These are phyloP conservation scores for Lemur catta DNA, from an alignment of 2,797 vertebrate genomes.

Conservation along the genomic window DNA sequence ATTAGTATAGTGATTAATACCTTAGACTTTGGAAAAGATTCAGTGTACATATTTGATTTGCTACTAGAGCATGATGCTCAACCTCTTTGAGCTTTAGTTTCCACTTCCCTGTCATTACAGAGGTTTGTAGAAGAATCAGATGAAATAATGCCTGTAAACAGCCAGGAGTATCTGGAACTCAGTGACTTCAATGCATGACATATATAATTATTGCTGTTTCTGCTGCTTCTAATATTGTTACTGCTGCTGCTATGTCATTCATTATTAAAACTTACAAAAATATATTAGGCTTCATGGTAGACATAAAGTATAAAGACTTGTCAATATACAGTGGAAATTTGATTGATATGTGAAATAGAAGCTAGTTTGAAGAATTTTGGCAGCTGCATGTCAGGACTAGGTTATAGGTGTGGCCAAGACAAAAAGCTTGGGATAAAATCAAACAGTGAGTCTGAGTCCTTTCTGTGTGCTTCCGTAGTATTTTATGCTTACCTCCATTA, in stretches of 20 bases:
- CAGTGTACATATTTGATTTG: neutral
- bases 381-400: neutral
- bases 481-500: neutral
- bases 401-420: neutral
- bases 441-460: neutral
- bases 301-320: neutral
- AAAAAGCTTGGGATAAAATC: neutral
- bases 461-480: neutral
- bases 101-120: neutral
- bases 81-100: neutral
- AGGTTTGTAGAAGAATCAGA: neutral
- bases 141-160: neutral
- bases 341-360: neutral
- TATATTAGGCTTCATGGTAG: neutral
- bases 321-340: neutral
- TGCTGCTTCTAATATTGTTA: neutral
- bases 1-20: neutral
- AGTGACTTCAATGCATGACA: neutral
- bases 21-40: neutral
- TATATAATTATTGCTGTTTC: neutral
- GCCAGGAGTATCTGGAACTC: neutral
- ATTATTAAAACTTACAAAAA: neutral
- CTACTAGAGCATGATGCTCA: neutral
- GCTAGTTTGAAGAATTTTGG: neutral
- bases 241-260: neutral